Evolutionary conservation across 2,797 vertebrate species (phyloP), one percentile per base, ranked within the genome.

Genomic region (Labroides dimidiatus): DNA sequence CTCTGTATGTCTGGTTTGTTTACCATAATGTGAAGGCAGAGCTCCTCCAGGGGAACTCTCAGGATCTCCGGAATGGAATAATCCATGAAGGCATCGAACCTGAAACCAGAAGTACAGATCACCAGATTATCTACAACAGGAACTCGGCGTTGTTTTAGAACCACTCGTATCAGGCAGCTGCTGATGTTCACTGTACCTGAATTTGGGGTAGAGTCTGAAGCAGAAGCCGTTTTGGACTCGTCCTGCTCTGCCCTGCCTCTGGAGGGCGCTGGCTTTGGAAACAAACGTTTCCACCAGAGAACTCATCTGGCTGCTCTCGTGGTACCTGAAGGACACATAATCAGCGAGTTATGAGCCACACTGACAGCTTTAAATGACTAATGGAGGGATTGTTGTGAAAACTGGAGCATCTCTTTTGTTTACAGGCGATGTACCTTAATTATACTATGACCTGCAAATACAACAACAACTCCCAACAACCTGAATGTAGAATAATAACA

Each of bases 261-360:
- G 98, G 72, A 98, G 91, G 70, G 97, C 98, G 49, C 97, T 99
- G 17, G 98, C 98, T 94, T 99, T 99, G 61, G 97, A 99, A 50
- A 99, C 95, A 77, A 98, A 99, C 0, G 95, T 99, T 87, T 99
- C 98, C 52, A 99, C 97, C 89, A 99, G 87, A 33, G 97, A 99
- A 62, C 97, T 99, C 97, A 99, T 99, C 88, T 99, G 98, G 85
- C 97, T 98, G 88, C 97, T 97, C 92, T 99, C 98, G 0, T 97
- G 97, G 84, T 96, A 99, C 89, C 98, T 99, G 74, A 51, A 45
- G 1, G 15, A 71, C 0, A 64, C 24, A 80, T 14, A 2, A 33
- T 1, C 30, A 33, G 30, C 8, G 30, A 33, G 24, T 27, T 27
- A 27, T 6, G 24, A 27, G 24, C 24, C 24, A 27, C 24, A 27